A percentile compares a stretch with the other conserved stretches of the same genome.
These are phyloP conservation scores for Tolypeutes matacus DNA, from an alignment of 2,797 vertebrate species.

Conservation along the genomic window DNA sequence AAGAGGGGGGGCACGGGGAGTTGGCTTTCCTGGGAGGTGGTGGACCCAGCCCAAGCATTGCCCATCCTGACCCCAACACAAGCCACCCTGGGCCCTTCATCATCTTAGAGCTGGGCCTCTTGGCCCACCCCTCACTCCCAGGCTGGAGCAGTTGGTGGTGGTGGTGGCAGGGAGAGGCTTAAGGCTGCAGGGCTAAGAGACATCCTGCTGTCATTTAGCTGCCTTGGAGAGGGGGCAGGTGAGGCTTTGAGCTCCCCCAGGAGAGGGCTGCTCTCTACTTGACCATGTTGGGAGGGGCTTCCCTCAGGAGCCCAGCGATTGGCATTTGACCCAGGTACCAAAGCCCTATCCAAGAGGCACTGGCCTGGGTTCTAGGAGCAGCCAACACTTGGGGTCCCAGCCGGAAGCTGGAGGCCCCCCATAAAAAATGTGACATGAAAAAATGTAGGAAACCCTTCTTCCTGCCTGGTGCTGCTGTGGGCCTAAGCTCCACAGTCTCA, in stretches of 20 bases:
- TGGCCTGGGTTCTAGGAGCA: neutral
- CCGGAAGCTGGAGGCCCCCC: no score
- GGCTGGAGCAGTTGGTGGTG: neutral
- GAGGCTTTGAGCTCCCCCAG: neutral
- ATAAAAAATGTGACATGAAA: no score
- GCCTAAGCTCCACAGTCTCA: neutral
- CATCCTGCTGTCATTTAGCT: neutral
- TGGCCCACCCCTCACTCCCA: neutral
- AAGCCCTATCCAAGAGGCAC: neutral
- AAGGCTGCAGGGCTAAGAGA: neutral
- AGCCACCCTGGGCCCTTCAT: neutral
- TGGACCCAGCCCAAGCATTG: neutral
- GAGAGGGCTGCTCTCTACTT: neutral
- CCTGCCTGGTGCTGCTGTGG: neutral
- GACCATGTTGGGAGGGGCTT: neutral
- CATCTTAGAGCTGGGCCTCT: neutral
- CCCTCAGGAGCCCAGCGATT: neutral
- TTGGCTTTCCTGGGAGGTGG: neutral
- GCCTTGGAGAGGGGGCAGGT: neutral
- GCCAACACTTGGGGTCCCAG: neutral
- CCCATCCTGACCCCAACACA: neutral
- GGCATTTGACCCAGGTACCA: neutral
- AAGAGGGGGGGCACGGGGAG: rapidly evolving
- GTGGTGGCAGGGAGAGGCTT: neutral
- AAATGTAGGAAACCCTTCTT: neutral